These are phyloP conservation scores for Ascidia mentula DNA, from an alignment of 23 tunicate species.

Conservation along the genomic window DNA sequence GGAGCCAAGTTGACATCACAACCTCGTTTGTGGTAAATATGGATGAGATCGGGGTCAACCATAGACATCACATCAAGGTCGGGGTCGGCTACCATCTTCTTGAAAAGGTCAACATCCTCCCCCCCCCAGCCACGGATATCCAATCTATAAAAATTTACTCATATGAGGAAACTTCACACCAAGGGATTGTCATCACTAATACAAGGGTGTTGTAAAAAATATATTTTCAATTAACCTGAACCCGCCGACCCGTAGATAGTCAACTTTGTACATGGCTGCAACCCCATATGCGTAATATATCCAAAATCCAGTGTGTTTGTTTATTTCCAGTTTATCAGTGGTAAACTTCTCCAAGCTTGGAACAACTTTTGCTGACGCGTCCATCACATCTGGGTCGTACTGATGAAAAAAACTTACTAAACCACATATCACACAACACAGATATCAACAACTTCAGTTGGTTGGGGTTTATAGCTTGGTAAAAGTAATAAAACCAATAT, in stretches of 20 bases:
- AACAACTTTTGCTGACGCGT: conserved; percentile 28
- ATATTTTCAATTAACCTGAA: conserved; percentile 55
- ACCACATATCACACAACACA: too few species aligned
- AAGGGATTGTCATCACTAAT: too few species aligned
- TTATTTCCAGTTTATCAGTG: conserved; percentile 38
- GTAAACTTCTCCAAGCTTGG: neutral
- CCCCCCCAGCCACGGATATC: conserved; percentile 96
- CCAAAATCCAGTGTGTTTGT: conserved; percentile 89
- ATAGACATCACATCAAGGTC: conserved; percentile 79
- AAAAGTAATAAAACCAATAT: too few species aligned
- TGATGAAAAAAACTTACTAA: too few species aligned
- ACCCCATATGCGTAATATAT: conserved; percentile 87
- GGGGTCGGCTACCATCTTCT: conserved; percentile 62
- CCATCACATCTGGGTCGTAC: conserved; percentile 64
- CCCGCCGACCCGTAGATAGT: conserved; percentile 76
- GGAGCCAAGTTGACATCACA: conserved; percentile 68
- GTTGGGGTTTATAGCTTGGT: too few species aligned
- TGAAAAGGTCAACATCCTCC: conserved; percentile 81
- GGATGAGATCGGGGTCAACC: conserved; percentile 77
- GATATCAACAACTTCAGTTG: too few species aligned
- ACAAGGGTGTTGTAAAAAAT: too few species aligned
- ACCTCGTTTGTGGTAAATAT: conserved; percentile 78
- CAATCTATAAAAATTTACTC: conserved; percentile 24
- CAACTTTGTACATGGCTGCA: conserved; percentile 82
- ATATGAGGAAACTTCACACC: too few species aligned